These are phyloP conservation scores for Aethina tumida DNA, from an alignment of 1,140 invertebrate species.

Conservation along the genomic window DNA sequence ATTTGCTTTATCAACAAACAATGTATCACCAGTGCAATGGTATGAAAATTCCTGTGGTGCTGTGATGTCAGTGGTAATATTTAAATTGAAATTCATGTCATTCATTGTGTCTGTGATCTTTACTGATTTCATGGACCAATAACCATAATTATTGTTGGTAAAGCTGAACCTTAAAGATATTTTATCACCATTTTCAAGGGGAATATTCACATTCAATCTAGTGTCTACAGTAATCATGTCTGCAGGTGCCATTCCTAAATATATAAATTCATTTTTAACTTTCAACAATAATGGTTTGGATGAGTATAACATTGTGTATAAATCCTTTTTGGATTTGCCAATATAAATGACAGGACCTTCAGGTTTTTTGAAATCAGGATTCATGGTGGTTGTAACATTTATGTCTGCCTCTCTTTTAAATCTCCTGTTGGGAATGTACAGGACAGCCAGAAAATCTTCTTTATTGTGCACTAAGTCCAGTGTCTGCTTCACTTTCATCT, in stretches of 20 bases:
- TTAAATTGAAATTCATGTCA: slow-evolving; percentile 19
- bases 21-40: slow-evolving; percentile 37
- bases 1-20: slow-evolving; percentile 28
- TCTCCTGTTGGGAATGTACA: slow-evolving; percentile 3
- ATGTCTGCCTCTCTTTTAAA: neutral
- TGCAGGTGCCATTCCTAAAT: slow-evolving; percentile 16
- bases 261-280: slow-evolving; percentile 14
- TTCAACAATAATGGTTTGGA: slow-evolving; percentile 23
- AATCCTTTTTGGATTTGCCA: slow-evolving; percentile 14
- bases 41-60: slow-evolving; percentile 44
- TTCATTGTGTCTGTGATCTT: slow-evolving; percentile 15
- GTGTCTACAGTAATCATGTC: slow-evolving; percentile 19
- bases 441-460: neutral
- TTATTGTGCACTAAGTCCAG: neutral
- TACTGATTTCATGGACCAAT: slow-evolving; percentile 29
- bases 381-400: neutral
- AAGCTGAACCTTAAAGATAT: slow-evolving; percentile 30
- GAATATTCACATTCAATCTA: slow-evolving; percentile 21
- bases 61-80: slow-evolving; percentile 26
- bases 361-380: slow-evolving; percentile 1
- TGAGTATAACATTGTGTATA: slow-evolving; percentile 26
- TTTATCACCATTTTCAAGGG: slow-evolving; percentile 20
- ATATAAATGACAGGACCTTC: slow-evolving; percentile 23
- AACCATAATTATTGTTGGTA: slow-evolving; percentile 20
- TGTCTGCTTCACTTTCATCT: slow-evolving; percentile 14